Evolutionary conservation across 2,113 vertebrate species (phyloP).

Genomic region (Oreochromis spilurus): DNA sequence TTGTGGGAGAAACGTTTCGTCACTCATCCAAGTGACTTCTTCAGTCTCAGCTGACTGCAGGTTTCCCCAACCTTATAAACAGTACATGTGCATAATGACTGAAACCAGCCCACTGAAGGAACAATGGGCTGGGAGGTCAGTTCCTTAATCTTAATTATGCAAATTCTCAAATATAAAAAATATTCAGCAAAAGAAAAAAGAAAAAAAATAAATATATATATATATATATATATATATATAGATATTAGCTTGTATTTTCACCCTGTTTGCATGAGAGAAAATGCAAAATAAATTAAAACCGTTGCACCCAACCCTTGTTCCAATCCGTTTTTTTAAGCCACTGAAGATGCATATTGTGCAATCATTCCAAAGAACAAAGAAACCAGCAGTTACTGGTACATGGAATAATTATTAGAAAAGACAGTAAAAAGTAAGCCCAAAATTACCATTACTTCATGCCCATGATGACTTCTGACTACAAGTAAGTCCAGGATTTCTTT

Average conservation of each 20-base stretch:
- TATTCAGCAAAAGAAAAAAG: background rate
- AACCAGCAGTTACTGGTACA: background rate
- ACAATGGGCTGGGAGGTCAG: no score
- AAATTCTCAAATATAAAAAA: no score
- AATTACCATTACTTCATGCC: background rate
- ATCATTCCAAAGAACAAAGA: background rate
- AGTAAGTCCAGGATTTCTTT: background rate
- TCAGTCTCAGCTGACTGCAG: no score
- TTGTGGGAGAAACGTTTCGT: no score
- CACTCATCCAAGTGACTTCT: no score
- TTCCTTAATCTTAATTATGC: no score
- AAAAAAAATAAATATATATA: background rate
- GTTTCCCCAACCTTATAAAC: no score
- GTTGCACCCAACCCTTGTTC: background rate
- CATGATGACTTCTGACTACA: background rate
- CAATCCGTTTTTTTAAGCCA: rapidly evolving
- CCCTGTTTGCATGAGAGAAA: background rate
- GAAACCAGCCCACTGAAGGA: no score
- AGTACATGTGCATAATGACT: no score
- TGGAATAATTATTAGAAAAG: background rate
- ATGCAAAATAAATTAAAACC: background rate
- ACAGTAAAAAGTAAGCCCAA: background rate
- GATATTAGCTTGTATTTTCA: background rate
- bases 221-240: background rate
- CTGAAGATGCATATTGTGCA: rapidly evolving